phyloP scores from a whole-genome alignment of 92 coral and sea anemone genomes.

The Bergia puertoricense region DNA sequence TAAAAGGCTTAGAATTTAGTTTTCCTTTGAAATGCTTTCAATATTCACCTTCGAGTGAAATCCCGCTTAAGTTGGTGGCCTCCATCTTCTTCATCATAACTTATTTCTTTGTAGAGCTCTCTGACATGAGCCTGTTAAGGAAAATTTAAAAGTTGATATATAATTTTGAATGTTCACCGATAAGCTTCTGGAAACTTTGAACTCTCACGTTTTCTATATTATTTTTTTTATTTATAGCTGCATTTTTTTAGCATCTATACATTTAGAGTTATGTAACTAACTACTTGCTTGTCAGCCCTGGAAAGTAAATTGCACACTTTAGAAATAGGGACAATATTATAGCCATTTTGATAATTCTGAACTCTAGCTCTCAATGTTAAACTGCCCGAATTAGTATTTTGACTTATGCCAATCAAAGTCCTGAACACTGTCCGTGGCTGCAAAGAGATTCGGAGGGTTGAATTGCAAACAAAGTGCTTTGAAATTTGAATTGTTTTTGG shows the following conservation, averaged over 20 bases:
- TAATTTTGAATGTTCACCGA: conserved; percentile 7
- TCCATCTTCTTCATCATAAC: conserved; percentile 32
- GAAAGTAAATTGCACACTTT: conserved; percentile 7
- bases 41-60: conserved; percentile 34
- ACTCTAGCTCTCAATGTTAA: too few species aligned
- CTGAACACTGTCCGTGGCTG: background rate
- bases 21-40: conserved; percentile 19
- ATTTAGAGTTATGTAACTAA: conserved; percentile 8
- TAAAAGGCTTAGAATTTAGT: conserved; percentile 7
- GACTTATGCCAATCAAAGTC: conserved; percentile 11
- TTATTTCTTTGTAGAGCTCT: background rate
- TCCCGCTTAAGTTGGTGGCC: conserved; percentile 23
- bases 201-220: background rate
- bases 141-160: conserved; percentile 11
- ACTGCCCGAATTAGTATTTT: too few species aligned
- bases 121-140: conserved; percentile 3
- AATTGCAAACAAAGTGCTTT: conserved; percentile 7
- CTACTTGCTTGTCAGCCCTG: conserved; percentile 13
- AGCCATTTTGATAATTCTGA: too few species aligned
- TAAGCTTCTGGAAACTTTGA: conserved; percentile 7
- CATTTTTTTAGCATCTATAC: background rate
- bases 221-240: background rate
- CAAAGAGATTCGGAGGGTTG: conserved; percentile 20
- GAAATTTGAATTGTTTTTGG: conserved; percentile 6
- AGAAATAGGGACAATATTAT: conserved; percentile 3